These are phyloP conservation scores for Platorchestia sp. DNA, from an alignment of 1,140 invertebrate species.

Conservation along the genomic window DNA sequence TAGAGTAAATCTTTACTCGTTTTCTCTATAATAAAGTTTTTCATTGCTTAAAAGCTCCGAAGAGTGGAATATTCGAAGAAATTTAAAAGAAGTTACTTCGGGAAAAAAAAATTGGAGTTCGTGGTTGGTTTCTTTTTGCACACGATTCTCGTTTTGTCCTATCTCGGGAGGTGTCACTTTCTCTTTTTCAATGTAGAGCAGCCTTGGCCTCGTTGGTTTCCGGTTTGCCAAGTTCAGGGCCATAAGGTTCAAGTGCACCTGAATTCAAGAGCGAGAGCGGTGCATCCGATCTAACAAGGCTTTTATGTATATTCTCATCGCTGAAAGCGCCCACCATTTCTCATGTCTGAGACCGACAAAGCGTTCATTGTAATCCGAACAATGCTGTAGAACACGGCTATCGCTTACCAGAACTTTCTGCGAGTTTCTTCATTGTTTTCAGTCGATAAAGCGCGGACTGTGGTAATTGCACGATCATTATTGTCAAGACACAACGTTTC, in stretches of 20 bases:
- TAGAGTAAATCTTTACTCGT: not conserved
- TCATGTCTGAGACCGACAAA: not conserved
- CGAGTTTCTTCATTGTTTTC: not conserved
- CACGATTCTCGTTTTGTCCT: not conserved
- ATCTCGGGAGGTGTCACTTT: not conserved
- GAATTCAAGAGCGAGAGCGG: not conserved
- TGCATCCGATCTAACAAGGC: not conserved
- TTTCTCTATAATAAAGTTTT: not conserved
- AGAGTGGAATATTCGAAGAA: not conserved
- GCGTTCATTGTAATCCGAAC: not conserved
- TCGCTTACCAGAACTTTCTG: not conserved
- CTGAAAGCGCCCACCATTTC: not conserved
- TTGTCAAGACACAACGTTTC: not conserved
- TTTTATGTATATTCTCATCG: not conserved
- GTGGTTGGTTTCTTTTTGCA: not conserved
- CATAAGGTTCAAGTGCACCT: not conserved
- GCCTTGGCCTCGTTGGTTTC: not conserved
- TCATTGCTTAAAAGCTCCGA: not conserved
- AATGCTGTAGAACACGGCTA: not conserved
- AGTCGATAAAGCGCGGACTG: not conserved
- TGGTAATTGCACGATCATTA: not conserved
- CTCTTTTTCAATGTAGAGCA: not conserved
- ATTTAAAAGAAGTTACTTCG: not conserved
- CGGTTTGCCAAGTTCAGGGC: not conserved
- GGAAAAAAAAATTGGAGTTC: not conserved